Evolutionary conservation across 2,113 vertebrate species (phyloP).

Genomic region (Rallus limicola): DNA sequence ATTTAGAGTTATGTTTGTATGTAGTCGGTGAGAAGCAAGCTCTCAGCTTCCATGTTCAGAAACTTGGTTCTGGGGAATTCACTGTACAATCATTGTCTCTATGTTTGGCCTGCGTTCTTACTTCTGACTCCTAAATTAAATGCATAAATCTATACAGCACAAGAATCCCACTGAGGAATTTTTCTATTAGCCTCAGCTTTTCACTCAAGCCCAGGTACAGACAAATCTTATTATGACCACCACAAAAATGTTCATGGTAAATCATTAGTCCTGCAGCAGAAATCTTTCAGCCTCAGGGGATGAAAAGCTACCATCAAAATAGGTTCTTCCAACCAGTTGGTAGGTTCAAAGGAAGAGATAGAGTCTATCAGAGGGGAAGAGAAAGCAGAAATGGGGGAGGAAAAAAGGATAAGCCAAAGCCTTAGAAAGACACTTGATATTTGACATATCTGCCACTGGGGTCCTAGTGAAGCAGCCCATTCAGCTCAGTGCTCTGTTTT

Average conservation of each 20-base stretch:
- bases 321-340: background rate
- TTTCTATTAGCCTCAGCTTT: background rate
- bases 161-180: background rate
- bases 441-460: background rate
- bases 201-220: background rate
- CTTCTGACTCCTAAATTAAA: background rate
- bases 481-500: background rate
- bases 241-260: background rate
- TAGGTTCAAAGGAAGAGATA: background rate
- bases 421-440: background rate
- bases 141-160: background rate
- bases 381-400: background rate
- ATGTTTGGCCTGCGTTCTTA: background rate
- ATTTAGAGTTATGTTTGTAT: background rate
- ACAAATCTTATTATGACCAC: background rate
- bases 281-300: background rate
- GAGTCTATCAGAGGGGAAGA: background rate
- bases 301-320: background rate
- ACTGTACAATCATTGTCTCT: background rate
- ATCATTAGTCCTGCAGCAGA: background rate
- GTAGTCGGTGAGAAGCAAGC: background rate
- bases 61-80: background rate
- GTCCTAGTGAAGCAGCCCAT: background rate
- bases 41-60: background rate
- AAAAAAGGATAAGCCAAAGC: background rate